Evolutionary conservation across 37 sponge, comb jelly and placozoan genomes (phyloP).

Genomic region (Geodia barretti): DNA sequence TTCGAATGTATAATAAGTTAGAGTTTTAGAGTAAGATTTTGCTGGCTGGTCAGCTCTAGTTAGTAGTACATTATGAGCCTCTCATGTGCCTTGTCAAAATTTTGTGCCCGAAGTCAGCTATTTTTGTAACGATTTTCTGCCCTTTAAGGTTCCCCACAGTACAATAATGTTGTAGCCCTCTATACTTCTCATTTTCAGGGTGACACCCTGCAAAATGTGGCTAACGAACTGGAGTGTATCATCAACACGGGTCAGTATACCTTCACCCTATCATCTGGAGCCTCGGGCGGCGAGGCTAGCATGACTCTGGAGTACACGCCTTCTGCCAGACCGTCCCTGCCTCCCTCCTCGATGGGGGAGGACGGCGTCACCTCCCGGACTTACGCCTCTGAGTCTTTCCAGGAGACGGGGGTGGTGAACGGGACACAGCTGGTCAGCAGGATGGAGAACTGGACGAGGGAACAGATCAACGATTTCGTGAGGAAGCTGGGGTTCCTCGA

Average conservation of each 20-base stretch:
- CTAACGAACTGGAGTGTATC: slow-evolving; percentile 75
- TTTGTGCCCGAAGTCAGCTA: no score
- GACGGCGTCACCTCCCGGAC: background rate
- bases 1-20: no score
- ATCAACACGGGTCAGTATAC: slow-evolving; percentile 64
- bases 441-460: slow-evolving; percentile 51
- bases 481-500: slow-evolving; percentile 88
- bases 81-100: no score
- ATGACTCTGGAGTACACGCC: slow-evolving; percentile 2
- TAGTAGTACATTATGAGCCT: no score
- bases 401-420: background rate
- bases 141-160: no score
- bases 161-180: no score
- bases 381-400: background rate
- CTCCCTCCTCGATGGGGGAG: background rate
- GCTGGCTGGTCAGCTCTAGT: no score
- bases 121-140: no score
- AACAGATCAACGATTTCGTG: slow-evolving; percentile 86
- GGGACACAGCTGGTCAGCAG: background rate
- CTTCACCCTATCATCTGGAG: slow-evolving; percentile 35
- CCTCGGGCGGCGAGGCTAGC: background rate
- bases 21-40: no score
- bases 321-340: background rate
- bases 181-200: slow-evolving; percentile 45
- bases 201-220: slow-evolving; percentile 87